Percentiles rank a stretch among this genome's conserved stretches.
Conservation (phyloP, 2,797 vertebrate genomes). For the Hippopotamyrus pictus region DNA sequence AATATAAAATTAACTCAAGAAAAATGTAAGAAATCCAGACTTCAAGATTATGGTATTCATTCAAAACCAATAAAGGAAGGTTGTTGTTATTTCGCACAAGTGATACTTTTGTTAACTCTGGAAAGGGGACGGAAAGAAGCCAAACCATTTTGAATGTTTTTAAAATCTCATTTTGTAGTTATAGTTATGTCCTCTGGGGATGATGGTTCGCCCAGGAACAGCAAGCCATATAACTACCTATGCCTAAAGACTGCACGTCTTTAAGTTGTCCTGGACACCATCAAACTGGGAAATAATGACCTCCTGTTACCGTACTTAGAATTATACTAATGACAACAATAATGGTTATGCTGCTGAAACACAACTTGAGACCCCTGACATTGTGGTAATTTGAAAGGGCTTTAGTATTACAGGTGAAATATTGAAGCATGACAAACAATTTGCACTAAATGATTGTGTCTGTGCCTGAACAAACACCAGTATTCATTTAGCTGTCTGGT, state of each 20-base stretch:
- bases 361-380: neutral
- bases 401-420: neutral
- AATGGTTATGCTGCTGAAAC: neutral
- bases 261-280: neutral
- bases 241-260: neutral
- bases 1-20: neutral
- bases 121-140: neutral
- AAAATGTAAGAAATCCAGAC: neutral
- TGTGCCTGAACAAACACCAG: conserved; percentile 39
- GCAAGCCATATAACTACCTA: neutral
- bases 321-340: neutral
- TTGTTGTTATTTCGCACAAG: neutral
- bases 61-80: neutral
- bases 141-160: neutral
- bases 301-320: neutral
- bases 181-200: neutral
- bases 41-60: neutral
- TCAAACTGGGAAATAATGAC: neutral
- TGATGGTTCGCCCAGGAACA: neutral
- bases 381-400: neutral
- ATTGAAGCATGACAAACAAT: neutral
- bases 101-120: neutral
- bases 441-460: neutral
- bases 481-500: conserved; percentile 14
- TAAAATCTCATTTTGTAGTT: neutral